Percentiles rank a stretch among this genome's conserved stretches.
phyloP scores from a whole-genome alignment of 2,113 vertebrate species.

The Dromaius novaehollandiae region DNA sequence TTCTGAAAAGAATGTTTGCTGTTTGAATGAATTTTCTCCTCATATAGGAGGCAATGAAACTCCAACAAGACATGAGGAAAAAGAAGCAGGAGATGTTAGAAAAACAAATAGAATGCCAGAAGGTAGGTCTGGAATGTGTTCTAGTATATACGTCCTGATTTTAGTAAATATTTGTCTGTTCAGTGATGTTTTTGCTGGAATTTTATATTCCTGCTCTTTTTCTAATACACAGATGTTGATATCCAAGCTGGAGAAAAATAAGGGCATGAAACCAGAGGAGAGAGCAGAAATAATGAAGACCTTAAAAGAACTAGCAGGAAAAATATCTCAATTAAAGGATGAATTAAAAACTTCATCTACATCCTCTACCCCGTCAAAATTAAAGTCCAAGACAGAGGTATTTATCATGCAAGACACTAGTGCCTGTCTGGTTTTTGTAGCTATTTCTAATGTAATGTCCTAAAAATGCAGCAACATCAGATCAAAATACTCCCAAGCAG shows the following conservation, averaged over 20 bases:
- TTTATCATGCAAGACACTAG: not conserved
- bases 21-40: not conserved
- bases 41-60: slow-evolving; percentile 90
- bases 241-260: slow-evolving; percentile 94
- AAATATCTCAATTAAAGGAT: slow-evolving; percentile 93
- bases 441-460: not conserved
- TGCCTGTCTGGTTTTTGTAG: not conserved
- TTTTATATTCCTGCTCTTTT: not conserved
- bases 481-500: not conserved
- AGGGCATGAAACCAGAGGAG: slow-evolving; percentile 94
- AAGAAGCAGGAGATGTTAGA: slow-evolving; percentile 97
- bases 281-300: slow-evolving; percentile 96
- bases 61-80: slow-evolving; percentile 98
- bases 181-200: not conserved
- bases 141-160: not conserved
- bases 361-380: slow-evolving; percentile 79
- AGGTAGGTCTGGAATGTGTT: slow-evolving; percentile 78
- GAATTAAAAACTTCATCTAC: slow-evolving; percentile 87
- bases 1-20: not conserved
- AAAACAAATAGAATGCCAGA: slow-evolving; percentile 97
- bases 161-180: not conserved
- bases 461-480: not conserved
- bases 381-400: slow-evolving; percentile 94
- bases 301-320: slow-evolving; percentile 92
- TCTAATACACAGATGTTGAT: slow-evolving; percentile 87